Base-by-base conservation (phyloP, 2,888 invertebrate genomes). In the Adelognathus sp. region DNA sequence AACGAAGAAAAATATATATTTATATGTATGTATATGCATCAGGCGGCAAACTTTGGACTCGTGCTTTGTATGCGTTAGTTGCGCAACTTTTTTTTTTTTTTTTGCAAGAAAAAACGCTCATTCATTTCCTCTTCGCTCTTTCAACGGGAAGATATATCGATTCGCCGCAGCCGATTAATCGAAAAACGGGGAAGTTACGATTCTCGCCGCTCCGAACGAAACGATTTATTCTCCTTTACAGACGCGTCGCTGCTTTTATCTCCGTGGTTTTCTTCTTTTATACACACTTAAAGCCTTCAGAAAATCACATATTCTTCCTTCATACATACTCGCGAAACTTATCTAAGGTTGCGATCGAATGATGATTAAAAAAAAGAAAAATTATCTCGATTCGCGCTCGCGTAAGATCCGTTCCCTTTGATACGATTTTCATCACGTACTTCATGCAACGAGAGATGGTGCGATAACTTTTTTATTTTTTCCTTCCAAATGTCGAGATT, bases 231-330 rank as follows among this genome's bases (percentile, higher is more conserved):
- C 7, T 33, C 61, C 58, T 61, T 14, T 3, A 36, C 44, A 18
- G 27, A 46, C 33, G 63, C 54, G 27, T 29, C 46, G 36, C 29
- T 36, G 33, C 16, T 3, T 33, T 14, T 58, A 29, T 29, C 21
- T 46, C 31, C 44, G 63, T 46, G 29, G 7, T 41, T 64, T 14
- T 33, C 33, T 11, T 27, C 44, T 69, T 29, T 71, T 71, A 63
- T 74, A 50, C 71, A 85, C 83, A 81, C 78, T 82, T 82, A 79
- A 84, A 85, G 85, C 85, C 82, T 79, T 81, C 77, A 79, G 79
- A 80, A 81, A 80, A 84, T 83, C 84, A 84, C 84, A 82, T 81
- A 72, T 63, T 83, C 76, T 54, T 74, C 74, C 52, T 67, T 79
- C 56, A 80, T 76, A 82, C 78, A 75, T 44, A 44, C 77, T 76